Percentiles rank a stretch among this genome's conserved stretches.
phyloP scores from a whole-genome alignment of 2,797 vertebrate genomes.

The Discoglossus pictus region DNA sequence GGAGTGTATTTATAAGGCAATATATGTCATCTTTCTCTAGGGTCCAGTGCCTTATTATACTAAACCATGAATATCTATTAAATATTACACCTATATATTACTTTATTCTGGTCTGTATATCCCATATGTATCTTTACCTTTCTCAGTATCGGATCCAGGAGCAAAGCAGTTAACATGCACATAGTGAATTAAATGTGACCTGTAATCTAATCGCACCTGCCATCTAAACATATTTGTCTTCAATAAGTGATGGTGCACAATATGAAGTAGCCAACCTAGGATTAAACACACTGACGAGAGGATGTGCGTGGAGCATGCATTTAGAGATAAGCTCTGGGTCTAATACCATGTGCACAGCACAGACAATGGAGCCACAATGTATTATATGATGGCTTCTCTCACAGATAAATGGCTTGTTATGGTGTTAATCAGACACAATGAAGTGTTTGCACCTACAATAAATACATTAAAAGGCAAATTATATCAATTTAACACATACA shows the following conservation, averaged over 20 bases:
- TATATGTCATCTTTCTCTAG: no score
- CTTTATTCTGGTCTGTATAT: no score
- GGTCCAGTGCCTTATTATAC: no score
- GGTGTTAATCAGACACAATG: slow-evolving; percentile 26
- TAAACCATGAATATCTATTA: no score
- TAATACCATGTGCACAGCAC: slow-evolving; percentile 31
- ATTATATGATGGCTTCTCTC: slow-evolving; percentile 12
- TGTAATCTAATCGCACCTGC: slow-evolving; percentile 22
- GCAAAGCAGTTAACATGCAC: no score
- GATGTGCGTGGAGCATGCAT: slow-evolving; percentile 35
- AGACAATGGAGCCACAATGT: slow-evolving; percentile 18
- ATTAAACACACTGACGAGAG: slow-evolving; percentile 41
- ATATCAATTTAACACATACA: slow-evolving; percentile 31
- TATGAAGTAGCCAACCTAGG: slow-evolving; percentile 41
- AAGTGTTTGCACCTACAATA: slow-evolving; percentile 7
- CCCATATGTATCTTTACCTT: no score
- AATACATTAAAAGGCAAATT: slow-evolving; percentile 34
- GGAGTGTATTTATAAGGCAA: no score
- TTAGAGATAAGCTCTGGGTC: slow-evolving; percentile 33
- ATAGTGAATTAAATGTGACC: no score
- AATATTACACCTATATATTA: no score
- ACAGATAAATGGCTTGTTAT: slow-evolving; percentile 26
- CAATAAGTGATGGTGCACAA: slow-evolving; percentile 9
- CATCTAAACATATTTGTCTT: slow-evolving; percentile 33
- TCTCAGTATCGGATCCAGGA: no score